Conservation (phyloP, 2,888 invertebrate species). For the Caenorhabditis zanzibari region DNA sequence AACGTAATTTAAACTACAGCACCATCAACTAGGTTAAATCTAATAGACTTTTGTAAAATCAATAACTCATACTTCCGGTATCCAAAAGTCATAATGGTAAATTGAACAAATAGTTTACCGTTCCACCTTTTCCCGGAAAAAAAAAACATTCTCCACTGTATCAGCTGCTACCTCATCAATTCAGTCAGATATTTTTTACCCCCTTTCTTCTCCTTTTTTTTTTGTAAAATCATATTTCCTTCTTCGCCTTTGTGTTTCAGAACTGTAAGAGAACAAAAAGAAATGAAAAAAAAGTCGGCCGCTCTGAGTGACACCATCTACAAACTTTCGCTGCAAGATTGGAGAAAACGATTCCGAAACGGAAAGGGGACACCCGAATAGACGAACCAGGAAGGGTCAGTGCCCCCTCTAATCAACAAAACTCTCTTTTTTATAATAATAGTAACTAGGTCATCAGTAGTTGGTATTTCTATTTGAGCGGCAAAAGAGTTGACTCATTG, state of each 20-base stretch:
- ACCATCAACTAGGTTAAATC: no score
- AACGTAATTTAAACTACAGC: no score
- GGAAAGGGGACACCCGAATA: constrained; percentile 34
- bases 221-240: constrained; percentile 12
- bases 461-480: background rate
- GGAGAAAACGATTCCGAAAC: constrained; percentile 43
- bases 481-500: constrained; percentile 17
- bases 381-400: constrained; percentile 21
- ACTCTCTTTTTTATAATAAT: constrained; percentile 7
- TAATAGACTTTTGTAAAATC: no score
- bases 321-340: constrained; percentile 37
- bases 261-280: constrained; percentile 5
- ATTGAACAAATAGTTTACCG: no score
- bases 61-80: no score
- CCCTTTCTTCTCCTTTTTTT: background rate
- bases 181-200: background rate
- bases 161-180: no score
- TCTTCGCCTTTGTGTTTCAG: constrained; percentile 6
- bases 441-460: constrained; percentile 22
- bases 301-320: background rate
- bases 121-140: no score
- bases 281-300: background rate
- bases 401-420: constrained; percentile 31
- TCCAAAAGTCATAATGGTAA: no score
- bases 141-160: no score